These are phyloP conservation scores for Caenorhabditis sinica DNA, from an alignment of 2,888 invertebrate genomes.

Conservation along the genomic window DNA sequence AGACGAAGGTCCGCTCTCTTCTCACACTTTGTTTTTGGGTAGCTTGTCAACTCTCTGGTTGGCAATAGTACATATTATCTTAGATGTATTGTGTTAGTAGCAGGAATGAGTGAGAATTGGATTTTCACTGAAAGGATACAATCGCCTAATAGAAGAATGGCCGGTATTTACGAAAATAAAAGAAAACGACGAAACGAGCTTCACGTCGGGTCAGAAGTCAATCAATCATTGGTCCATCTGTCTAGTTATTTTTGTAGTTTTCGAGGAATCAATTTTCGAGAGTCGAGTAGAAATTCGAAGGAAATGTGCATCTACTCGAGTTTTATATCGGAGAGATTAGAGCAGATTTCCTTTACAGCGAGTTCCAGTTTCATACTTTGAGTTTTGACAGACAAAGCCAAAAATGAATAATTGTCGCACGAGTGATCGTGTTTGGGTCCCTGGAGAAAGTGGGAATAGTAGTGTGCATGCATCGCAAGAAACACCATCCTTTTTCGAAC, in stretches of 20 bases:
- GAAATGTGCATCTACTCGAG: no score
- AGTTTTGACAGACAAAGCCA: no score
- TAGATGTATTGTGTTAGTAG: no score
- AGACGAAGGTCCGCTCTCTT: slow-evolving; percentile 35
- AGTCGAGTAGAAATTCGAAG: no score
- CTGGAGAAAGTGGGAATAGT: slow-evolving; percentile 29
- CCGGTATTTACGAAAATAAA: no score
- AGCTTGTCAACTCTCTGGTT: background rate
- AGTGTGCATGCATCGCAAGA: slow-evolving; percentile 1
- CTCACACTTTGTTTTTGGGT: slow-evolving; percentile 41
- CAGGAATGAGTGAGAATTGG: no score
- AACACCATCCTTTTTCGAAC: slow-evolving; percentile 23
- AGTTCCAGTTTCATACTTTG: no score
- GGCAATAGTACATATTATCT: no score
- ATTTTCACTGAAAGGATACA: no score
- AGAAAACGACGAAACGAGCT: background rate
- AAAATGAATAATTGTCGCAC: slow-evolving; percentile 55
- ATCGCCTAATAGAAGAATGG: no score
- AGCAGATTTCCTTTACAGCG: no score
- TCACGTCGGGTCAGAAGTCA: slow-evolving; percentile 12
- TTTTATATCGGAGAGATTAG: no score
- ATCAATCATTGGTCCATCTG: slow-evolving; percentile 39
- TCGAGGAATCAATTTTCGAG: background rate
- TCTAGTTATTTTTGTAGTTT: background rate
- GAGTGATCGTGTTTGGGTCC: slow-evolving; percentile 14